Percentiles rank a stretch among this genome's conserved stretches.
Conservation (phyloP, 2,797 vertebrate genomes). For the Coregonus suidteri region DNA sequence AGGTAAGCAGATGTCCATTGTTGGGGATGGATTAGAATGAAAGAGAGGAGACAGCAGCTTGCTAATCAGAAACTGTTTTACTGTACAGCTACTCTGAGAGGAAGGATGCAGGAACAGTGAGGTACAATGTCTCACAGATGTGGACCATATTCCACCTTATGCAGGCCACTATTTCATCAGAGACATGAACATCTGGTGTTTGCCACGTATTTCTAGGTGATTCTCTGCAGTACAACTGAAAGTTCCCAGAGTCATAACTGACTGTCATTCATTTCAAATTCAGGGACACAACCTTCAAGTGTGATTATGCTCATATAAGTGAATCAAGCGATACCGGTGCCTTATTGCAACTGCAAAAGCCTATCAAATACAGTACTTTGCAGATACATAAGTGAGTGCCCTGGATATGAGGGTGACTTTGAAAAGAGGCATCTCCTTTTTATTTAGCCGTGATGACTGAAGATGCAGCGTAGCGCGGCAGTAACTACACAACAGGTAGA, state of each 20-base stretch:
- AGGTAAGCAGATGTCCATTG: constrained; percentile 6
- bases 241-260: constrained; percentile 12
- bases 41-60: background rate
- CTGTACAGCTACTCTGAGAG: constrained; percentile 22
- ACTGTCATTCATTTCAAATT: constrained; percentile 16
- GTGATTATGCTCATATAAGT: background rate
- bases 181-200: constrained; percentile 32
- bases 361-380: constrained; percentile 19
- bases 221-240: constrained; percentile 47
- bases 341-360: constrained; percentile 33
- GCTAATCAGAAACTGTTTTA: background rate
- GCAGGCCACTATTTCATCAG: constrained; percentile 42
- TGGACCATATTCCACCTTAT: constrained; percentile 15
- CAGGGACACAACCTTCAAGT: constrained; percentile 30
- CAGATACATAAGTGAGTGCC: background rate
- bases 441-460: constrained; percentile 44
- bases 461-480: constrained; percentile 46
- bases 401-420: constrained; percentile 40
- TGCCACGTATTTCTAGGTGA: constrained; percentile 38
- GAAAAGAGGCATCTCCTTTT: constrained; percentile 22
- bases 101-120: constrained; percentile 25
- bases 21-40: constrained; percentile 3
- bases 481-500: constrained; percentile 52
- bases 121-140: constrained; percentile 9
- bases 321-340: background rate